Percentiles rank a stretch among this genome's conserved stretches.
Evolutionary conservation across 2,888 invertebrate species (phyloP).

Genomic region (Drosophila eohydei): DNA sequence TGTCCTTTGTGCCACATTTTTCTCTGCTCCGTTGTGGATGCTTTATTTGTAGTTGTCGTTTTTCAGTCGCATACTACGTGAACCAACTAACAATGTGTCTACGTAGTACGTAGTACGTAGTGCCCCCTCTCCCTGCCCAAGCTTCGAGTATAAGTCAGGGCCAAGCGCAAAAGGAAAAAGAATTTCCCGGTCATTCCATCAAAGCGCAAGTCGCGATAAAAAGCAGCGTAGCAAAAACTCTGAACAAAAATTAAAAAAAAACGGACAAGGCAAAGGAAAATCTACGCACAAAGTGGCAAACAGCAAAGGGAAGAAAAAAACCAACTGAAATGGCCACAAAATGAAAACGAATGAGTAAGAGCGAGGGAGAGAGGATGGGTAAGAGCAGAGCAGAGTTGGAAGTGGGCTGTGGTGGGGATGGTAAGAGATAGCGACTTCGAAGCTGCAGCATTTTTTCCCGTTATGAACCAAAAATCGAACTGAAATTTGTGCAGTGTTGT

Average conservation of each 20-base stretch:
- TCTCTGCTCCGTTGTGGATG: constrained; percentile 22
- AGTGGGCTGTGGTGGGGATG: constrained; percentile 8
- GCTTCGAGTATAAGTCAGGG: constrained; percentile 59
- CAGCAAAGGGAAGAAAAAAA: constrained; percentile 28
- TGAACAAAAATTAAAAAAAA: constrained; percentile 10
- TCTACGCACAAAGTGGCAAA: constrained; percentile 76
- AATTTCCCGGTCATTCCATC: constrained; percentile 53
- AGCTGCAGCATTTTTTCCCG: constrained; percentile 56
- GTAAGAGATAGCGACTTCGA: constrained; percentile 41
- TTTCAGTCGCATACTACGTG: constrained; percentile 65
- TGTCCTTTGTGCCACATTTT: constrained; percentile 74
- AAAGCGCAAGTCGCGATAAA: constrained; percentile 55
- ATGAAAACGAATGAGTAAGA: constrained; percentile 18
- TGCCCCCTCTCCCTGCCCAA: background rate
- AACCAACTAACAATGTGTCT: constrained; percentile 61
- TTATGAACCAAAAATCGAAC: constrained; percentile 76
- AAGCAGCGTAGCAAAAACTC: constrained; percentile 28
- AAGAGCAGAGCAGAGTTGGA: background rate
- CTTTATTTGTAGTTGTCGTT: constrained; percentile 44
- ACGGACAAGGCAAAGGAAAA: constrained; percentile 51
- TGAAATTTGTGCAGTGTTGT: constrained; percentile 62
- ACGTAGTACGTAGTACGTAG: constrained; percentile 46
- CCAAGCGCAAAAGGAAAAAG: constrained; percentile 31
- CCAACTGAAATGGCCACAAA: constrained; percentile 35
- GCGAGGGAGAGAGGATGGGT: background rate